A percentile compares a stretch with the other conserved stretches of the same genome.
These are phyloP conservation scores for Lineus longissimus DNA, from an alignment of 1,140 invertebrate species.

Conservation along the genomic window DNA sequence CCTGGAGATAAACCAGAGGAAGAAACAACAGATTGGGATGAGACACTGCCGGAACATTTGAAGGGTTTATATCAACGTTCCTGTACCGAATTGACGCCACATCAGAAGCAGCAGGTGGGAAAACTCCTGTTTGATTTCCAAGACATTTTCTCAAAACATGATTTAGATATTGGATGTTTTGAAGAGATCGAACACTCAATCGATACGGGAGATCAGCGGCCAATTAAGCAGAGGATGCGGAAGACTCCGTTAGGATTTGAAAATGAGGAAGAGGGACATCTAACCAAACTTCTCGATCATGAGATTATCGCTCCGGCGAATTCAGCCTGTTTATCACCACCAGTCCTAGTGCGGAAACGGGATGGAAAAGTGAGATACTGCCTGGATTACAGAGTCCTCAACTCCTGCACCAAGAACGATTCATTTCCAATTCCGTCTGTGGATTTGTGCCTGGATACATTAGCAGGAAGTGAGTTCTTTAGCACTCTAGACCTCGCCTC, in stretches of 20 bases:
- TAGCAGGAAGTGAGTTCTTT: slow-evolving; percentile 48
- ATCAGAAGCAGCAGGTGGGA: background rate
- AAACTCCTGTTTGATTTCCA: slow-evolving; percentile 10
- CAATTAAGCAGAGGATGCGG: slow-evolving; percentile 14
- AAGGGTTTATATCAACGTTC: background rate
- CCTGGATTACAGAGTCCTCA: slow-evolving; percentile 55
- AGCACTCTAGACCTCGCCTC: slow-evolving; percentile 47
- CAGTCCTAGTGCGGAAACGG: slow-evolving; percentile 17
- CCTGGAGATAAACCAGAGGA: too few species aligned
- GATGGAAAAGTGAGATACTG: slow-evolving; percentile 34
- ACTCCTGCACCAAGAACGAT: slow-evolving; percentile 49
- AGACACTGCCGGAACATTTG: background rate
- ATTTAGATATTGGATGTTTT: slow-evolving; percentile 19
- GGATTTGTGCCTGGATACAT: slow-evolving; percentile 45
- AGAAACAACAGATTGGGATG: background rate
- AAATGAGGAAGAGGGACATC: slow-evolving; percentile 11
- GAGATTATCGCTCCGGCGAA: slow-evolving; percentile 9
- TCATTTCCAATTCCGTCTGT: slow-evolving; percentile 57
- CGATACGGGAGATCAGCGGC: slow-evolving; percentile 15
- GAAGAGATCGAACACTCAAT: slow-evolving; percentile 14
- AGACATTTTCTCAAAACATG: slow-evolving; percentile 24
- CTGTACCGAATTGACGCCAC: background rate
- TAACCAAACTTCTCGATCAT: slow-evolving; percentile 24
- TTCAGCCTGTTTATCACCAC: slow-evolving; percentile 8
- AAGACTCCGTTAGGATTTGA: slow-evolving; percentile 3